These are phyloP conservation scores for Ameiurus melas DNA, from an alignment of 2,113 vertebrate genomes.

Conservation along the genomic window DNA sequence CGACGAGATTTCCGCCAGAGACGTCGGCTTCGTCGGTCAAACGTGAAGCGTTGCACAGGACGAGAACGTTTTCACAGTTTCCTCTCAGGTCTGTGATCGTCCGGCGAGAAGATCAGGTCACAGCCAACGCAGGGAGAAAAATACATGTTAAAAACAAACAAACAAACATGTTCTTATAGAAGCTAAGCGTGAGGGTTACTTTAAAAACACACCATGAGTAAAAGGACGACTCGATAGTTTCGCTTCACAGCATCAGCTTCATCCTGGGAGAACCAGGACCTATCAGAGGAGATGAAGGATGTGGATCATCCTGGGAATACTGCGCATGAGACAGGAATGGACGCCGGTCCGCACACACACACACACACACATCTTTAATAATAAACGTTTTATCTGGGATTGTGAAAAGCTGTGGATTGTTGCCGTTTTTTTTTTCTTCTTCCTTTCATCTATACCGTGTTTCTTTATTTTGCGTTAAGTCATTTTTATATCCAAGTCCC, in stretches of 20 bases:
- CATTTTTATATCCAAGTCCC: background rate
- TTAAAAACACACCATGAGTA: background rate
- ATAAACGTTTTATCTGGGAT: background rate
- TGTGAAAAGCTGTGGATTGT: background rate
- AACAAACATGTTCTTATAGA: background rate
- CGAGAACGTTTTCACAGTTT: constrained; percentile 25
- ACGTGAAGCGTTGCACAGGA: background rate
- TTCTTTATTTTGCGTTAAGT: background rate
- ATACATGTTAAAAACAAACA: background rate
- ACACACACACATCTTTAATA: no score
- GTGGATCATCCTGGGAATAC: no score
- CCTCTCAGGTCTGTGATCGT: constrained; percentile 9
- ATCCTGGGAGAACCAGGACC: background rate
- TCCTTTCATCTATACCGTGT: background rate
- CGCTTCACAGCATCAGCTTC: background rate
- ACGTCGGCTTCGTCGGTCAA: background rate
- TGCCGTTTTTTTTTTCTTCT: background rate
- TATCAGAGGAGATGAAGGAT: background rate
- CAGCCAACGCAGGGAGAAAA: background rate
- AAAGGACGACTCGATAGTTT: background rate
- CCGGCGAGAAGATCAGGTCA: background rate
- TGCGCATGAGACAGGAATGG: no score
- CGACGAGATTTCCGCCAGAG: background rate
- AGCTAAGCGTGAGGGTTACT: background rate
- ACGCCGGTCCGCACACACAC: no score